Percentiles rank a stretch among this genome's conserved stretches.
Conservation (phyloP, 92 coral and sea anemone genomes). For the Hydrozoanthus gracilis region DNA sequence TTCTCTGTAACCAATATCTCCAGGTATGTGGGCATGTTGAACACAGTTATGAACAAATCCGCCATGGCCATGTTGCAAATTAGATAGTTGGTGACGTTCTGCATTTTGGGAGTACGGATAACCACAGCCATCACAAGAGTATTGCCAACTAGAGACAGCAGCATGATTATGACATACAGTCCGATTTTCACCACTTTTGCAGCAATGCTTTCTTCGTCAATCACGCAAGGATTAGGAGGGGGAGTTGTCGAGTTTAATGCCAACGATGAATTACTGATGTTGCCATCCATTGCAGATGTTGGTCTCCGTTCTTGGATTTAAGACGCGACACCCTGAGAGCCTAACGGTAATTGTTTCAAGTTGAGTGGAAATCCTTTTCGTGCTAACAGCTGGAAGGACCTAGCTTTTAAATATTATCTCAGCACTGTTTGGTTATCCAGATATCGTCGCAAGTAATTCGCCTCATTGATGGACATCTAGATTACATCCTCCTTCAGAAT, state of each 20-base stretch:
- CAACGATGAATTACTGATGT: constrained; percentile 22
- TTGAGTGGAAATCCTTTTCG: constrained; percentile 8
- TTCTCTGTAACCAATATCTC: constrained; percentile 71
- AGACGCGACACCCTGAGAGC: not conserved
- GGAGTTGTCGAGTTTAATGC: not conserved
- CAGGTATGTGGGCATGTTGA: constrained; percentile 80
- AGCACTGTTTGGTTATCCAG: constrained; percentile 1
- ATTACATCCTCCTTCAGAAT: not conserved
- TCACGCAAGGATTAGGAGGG: not conserved
- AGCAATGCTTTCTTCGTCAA: constrained; percentile 39
- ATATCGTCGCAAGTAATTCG: not conserved
- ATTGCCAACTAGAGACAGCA: constrained; percentile 70
- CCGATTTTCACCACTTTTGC: constrained; percentile 56
- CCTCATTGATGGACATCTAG: not conserved
- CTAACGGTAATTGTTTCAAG: not conserved
- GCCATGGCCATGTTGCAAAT: constrained; percentile 83
- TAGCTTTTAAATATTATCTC: not conserved
- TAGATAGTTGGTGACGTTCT: constrained; percentile 74
- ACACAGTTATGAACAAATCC: constrained; percentile 76
- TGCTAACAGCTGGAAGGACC: constrained; percentile 18
- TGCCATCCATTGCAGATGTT: not conserved
- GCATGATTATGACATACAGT: constrained; percentile 62
- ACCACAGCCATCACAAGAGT: constrained; percentile 65
- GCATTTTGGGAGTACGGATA: constrained; percentile 63
- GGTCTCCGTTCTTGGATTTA: not conserved